Evolutionary conservation across 2,113 vertebrate genomes (phyloP).

Genomic region (Ammodytes dubius): DNA sequence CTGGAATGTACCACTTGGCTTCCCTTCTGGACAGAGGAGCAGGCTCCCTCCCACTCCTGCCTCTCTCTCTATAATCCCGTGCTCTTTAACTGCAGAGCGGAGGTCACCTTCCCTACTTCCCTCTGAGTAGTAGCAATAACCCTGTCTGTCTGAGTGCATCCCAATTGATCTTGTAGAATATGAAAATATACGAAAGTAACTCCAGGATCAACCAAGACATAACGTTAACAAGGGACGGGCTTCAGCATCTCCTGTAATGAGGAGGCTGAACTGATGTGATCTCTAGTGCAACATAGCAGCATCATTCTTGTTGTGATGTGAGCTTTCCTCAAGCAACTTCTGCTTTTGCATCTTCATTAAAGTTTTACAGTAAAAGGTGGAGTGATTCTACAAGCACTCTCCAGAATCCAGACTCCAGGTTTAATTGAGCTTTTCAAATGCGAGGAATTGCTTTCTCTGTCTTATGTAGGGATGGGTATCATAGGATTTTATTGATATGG

Average conservation of each 20-base stretch:
- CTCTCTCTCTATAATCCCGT: not conserved
- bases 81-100: slow-evolving; percentile 34
- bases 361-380: no score
- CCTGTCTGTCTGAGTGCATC: slow-evolving; percentile 11
- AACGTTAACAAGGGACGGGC: slow-evolving; percentile 24
- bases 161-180: slow-evolving; percentile 32
- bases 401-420: no score
- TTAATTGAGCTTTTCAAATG: no score
- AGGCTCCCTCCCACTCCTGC: slow-evolving; percentile 8
- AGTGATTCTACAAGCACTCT: not conserved
- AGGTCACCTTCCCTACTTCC: slow-evolving; percentile 53
- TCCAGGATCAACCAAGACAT: slow-evolving; percentile 41
- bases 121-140: slow-evolving; percentile 36
- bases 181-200: slow-evolving; percentile 1
- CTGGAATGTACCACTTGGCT: slow-evolving; percentile 71
- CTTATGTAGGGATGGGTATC: no score
- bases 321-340: not conserved
- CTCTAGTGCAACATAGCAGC: not conserved
- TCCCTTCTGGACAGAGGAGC: slow-evolving; percentile 43
- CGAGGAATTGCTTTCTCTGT: no score
- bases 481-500: no score
- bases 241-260: slow-evolving; percentile 44
- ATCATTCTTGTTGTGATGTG: not conserved
- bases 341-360: not conserved
- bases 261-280: slow-evolving; percentile 29